Base-by-base conservation (phyloP, 2,888 invertebrate species). In the Portevinia maculata region DNA sequence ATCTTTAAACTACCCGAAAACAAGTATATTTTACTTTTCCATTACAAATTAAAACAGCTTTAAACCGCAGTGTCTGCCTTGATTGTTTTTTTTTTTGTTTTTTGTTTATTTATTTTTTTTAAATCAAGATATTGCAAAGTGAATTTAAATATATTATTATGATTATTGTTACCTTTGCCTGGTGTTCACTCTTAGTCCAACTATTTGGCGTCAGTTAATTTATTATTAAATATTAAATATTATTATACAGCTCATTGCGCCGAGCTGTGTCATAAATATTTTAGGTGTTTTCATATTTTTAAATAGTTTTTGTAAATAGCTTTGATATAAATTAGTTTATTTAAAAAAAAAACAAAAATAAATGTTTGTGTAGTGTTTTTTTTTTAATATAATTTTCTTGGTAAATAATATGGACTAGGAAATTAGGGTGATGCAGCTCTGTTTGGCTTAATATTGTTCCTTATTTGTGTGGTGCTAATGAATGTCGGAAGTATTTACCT, bases 171-270 rank as follows among this genome's bases (percentile, higher is more conserved):
- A 37, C 39, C 44, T 70, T 50, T 81, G 75, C 69, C 75, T 76
- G 75, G 57, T 81, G 81, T 81, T 81, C 70, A 81, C 75, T 48
- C 11, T 79, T 59, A 75, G 75, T 70, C 64, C 64, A 76, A 81
- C 69, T 81, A 70, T 59, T 75, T 76, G 69, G 59, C 76, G 64
- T 70, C 57, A 69, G 52, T 81, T 65, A 15, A 62, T 73, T 34
- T 74, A 60, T 62, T 19, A 0, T 44, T 41, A 7, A 6, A 15
- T 4, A 17, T 19, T 19, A 44, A 32, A 11, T 5, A 60, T 32
- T 60, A 3, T 9, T 67, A 50, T 39, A 39, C 52, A 55, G 11
- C 17, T 32, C 46, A 30, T 62, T 55, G n/a, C n/a, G n/a, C n/a
- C n/a, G 32, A 50, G 62, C 13, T 39, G 75, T 75, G 48, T 55